A percentile compares a stretch with the other conserved stretches of the same genome.
These are phyloP conservation scores for Phycodurus eques DNA, from an alignment of 2,113 vertebrate genomes.

Conservation along the genomic window DNA sequence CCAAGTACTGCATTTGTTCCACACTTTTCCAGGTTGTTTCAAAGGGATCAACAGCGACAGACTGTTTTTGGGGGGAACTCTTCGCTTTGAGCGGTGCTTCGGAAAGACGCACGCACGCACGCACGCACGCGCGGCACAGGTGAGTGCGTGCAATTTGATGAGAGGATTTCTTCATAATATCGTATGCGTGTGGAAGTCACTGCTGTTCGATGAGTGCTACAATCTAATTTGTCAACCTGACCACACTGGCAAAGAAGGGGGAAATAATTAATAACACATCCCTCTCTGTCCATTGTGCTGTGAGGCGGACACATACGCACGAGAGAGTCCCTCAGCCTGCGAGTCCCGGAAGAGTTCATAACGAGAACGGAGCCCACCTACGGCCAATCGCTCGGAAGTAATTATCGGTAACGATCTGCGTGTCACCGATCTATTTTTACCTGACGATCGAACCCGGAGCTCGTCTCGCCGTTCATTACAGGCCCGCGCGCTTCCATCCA, in stretches of 20 bases:
- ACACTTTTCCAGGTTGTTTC: too few relatives aligned
- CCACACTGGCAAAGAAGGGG: constrained; percentile 31
- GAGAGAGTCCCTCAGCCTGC: constrained; percentile 20
- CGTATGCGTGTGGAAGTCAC: constrained; percentile 9
- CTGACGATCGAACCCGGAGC: constrained; percentile 68
- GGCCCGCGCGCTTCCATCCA: constrained; percentile 56
- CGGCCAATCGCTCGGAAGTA: constrained; percentile 61
- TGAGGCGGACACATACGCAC: constrained; percentile 18
- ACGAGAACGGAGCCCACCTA: constrained; percentile 33
- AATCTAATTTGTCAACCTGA: constrained; percentile 39
- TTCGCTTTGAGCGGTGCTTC: too few relatives aligned
- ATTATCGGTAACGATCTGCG: constrained; percentile 73
- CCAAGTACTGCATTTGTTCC: too few relatives aligned
- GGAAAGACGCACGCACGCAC: too few relatives aligned
- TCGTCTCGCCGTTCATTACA: constrained; percentile 71
- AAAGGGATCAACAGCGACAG: too few relatives aligned
- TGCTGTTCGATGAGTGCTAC: constrained; percentile 17
- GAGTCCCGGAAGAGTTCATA: constrained; percentile 56
- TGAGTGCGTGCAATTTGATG: constrained; percentile 2
- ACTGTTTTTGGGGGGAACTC: too few relatives aligned
- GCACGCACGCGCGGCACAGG: constrained; percentile 4
- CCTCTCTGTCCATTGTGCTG: constrained; percentile 10
- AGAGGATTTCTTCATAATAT: constrained; percentile 18
- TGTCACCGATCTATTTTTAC: constrained; percentile 76
- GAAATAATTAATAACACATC: constrained; percentile 37